Evolutionary conservation across 2,888 invertebrate species (phyloP), one percentile per base, ranked within the genome.

Genomic region (Spodoptera littoralis): DNA sequence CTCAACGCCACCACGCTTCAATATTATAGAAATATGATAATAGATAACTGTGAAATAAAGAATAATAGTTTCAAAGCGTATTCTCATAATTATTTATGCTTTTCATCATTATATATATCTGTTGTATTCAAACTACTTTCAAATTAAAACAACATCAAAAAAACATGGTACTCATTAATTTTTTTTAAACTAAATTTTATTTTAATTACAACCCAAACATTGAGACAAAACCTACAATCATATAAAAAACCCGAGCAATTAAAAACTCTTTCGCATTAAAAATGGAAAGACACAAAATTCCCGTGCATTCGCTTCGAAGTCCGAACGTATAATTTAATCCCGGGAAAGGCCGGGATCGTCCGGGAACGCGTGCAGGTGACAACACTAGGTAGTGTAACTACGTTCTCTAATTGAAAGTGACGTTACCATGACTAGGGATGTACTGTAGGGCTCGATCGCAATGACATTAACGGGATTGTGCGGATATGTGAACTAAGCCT

Each of bases 351-450:
- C 65, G 72, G 67, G 60, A 64, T 60, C 43, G 53, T 41, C 63
- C 64, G 72, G 67, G 60, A 64, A 63, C 43, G 53, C 41, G 57
- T 42, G 54, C 70, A 73, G 66, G 66, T 79, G 65, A 68, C 72
- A 73, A 64, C 79, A 72, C 80, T 79, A 69, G 46, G 60, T 46
- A 60, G 57, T 59, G 60, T 68, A 52, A 62, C 65, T 76, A 74
- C 62, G 71, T 73, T 67, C 75, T 72, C 80, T 82, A 85, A 85
- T 85, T 84, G 84, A 84, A 84, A 80, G 77, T 77, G 83, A 75
- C 83, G 76, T 80, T 77, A 78, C 76, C 73, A 72, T 69, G 55
- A 45, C 8, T 9, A 63, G 74, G 74, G 70, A 70, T 68, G 62
- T 59, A 66, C 58, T 55, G 53, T 53, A 62, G 48, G 70, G 53